Evolutionary conservation across 2,113 vertebrate genomes (phyloP).

Genomic region (Ceyx melanurus): DNA sequence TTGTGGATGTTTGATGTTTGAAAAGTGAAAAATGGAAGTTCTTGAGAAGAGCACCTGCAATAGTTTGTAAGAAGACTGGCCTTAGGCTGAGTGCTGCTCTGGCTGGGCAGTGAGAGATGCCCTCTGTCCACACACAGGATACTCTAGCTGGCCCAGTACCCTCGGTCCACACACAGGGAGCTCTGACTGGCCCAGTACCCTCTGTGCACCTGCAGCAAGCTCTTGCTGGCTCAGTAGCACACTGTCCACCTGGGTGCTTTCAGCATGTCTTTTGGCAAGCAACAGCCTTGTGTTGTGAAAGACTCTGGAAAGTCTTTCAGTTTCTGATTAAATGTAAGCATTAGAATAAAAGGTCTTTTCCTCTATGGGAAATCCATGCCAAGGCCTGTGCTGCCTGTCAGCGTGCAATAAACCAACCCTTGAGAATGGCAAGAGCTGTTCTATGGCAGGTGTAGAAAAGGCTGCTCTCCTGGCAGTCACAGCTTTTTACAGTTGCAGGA

Average conservation of each 20-base stretch:
- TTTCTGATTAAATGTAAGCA: not conserved
- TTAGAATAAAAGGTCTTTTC: not conserved
- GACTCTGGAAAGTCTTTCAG: not conserved
- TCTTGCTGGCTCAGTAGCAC: fast-evolving
- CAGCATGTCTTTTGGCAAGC: not conserved
- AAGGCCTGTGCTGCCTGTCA: not conserved
- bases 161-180: not conserved
- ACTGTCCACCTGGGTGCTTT: not conserved
- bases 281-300: not conserved
- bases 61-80: fast-evolving
- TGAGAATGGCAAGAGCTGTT: not conserved
- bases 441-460: not conserved
- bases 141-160: not conserved
- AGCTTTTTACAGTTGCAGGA: not conserved
- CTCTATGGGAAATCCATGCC: not conserved
- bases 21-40: not conserved
- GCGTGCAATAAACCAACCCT: fast-evolving
- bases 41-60: not conserved
- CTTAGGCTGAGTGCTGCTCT: not conserved
- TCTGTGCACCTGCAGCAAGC: not conserved
- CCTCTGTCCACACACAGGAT: not conserved
- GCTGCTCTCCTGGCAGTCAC: not conserved
- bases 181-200: too few species aligned
- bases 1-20: not conserved
- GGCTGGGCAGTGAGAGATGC: fast-evolving